Base-by-base conservation (phyloP, 2,888 invertebrate genomes). In the Aspidiotus rigidus region DNA sequence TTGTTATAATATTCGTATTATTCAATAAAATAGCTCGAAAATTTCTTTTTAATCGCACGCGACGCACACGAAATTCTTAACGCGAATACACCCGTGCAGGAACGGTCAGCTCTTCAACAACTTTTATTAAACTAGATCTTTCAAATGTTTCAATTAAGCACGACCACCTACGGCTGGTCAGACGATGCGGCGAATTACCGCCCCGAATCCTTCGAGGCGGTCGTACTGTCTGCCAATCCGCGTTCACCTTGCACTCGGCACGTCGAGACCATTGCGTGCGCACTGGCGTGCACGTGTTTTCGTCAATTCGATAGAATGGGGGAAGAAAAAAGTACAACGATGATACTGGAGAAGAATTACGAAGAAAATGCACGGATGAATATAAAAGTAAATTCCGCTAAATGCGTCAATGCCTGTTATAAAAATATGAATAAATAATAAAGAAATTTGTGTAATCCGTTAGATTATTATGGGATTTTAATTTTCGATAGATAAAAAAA, bases 111-210 rank as follows among this genome's bases (percentile, higher is more conserved):
- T 63, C 63, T 49, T 63, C 63, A 63, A 28, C 28, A 28, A 66
- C 66, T 44, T 66, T 66, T 59, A 59, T 66, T 59, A 59, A 66
- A 66, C 66, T 66, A 66, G 66, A 66, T 66, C 66, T 66, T 66
- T 66, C 66, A 59, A 59, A 66, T 66, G 59, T 66, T 66, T 66
- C 66, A 59, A 59, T 66, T 57, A 44, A 11, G 41, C 44, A 49
- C 44, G 59, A 66, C 66, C 66, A 59, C 42, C 44, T 59, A 59
- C 40, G 57, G 59, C 44, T 49, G 66, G 66, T 66, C 66, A 15
- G 62, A 28, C n/a, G 28, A 49, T 59, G 59, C n/a, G 59, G 5
- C 59, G 54, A 7, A 63, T 28, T 16, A 53, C 63, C 63, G 63
- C 63, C 63, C 54, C 39, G 15, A 16, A 54, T 16, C 55, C n/a